Evolutionary conservation across 2,113 vertebrate species (phyloP), one percentile per base, ranked within the genome.

Genomic region (Erinaceus europaeus): DNA sequence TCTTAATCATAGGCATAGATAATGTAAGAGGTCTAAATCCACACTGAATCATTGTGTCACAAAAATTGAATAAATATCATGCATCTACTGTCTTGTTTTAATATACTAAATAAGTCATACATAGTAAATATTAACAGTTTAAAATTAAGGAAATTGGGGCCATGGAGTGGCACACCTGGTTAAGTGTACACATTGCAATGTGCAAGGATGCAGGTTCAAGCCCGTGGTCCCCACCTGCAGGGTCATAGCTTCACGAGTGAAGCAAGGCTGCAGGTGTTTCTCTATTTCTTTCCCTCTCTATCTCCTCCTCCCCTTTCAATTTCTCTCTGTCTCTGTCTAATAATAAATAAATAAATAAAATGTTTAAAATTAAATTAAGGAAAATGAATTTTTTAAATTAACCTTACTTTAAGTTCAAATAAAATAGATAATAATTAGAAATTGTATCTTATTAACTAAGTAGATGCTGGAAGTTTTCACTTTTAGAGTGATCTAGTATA

Each of bases 351-450:
- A n/a, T n/a, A n/a, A n/a, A n/a, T n/a, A n/a, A n/a, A n/a, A n/a
- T n/a, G n/a, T n/a, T n/a, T n/a, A n/a, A n/a, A n/a, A n/a, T n/a
- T n/a, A n/a, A n/a, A n/a, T n/a, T n/a, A n/a, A n/a, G n/a, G n/a
- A 1, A n/a, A 59, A 14, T 69, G 9, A 71, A 25, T 32, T 6
- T 0, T 50, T 84, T 80, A 27, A 61, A 36, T 85, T 78, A 40
- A 71, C 46, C 4, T 77, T 10, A 23, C 36, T 88, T 91, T 42
- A 68, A 76, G n/a, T 53, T 69, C n/a, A 78, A 91, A 71, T 42
- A 68, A 64, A 72, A 73, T 46, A 55, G n/a, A 75, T 44, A 44
- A 48, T 38, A 79, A 20, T 42, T 52, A 20, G 23, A 68, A 48
- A 57, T 84, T 74, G 62, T n/a, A n/a, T 71, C 29, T 42, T 62